Evolutionary conservation across 1,140 invertebrate species (phyloP), one percentile per base, ranked within the genome.

Genomic region (Drosophila leontia): DNA sequence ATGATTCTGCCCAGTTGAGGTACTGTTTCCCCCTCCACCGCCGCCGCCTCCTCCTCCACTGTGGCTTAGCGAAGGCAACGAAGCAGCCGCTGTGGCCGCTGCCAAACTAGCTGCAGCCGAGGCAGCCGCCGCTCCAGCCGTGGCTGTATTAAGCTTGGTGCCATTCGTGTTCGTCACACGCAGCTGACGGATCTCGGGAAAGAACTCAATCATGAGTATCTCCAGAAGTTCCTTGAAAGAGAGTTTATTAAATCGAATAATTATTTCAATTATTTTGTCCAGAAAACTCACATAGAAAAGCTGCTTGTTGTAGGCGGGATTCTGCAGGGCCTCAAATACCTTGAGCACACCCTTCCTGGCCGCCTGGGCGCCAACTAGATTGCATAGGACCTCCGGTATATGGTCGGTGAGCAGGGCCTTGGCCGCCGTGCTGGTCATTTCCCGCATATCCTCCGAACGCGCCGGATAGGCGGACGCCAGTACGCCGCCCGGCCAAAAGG

Each of bases 291-390:
- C 97, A 94, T 98, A 98, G 93, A 98, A 96, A 35, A 99, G 93
- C 81, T 98, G 97, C 93, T 98, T 98, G 91, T 99, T 98, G 68
- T 98, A 95, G 82, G 95, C 95, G 68, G 95, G 95, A 93, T 98
- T 96, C 93, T 98, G 97, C 57, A 98, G 92, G 37, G 96, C 96
- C 90, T 97, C 96, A 93, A 98, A 98, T 50, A 98, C 95, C 93
- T 98, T 98, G 47, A 95, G 95, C 1, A 96, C 95, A 35, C 97
- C 97, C 74, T 95, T 95, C 70, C 96, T 95, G 34, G 97, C 96
- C 80, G 97, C 97, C 92, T 97, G 96, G 59, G 96, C 95, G 26
- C 98, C 98, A 47, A 98, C 96, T 47, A 98, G 93, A 91, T 96
- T 97, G 59, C 95, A 96, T 64, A 98, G 93, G 75, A 97, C 95